Evolutionary conservation across 2,113 vertebrate species (phyloP), one percentile per base, ranked within the genome.

Genomic region (Cyanoderma ruficeps): DNA sequence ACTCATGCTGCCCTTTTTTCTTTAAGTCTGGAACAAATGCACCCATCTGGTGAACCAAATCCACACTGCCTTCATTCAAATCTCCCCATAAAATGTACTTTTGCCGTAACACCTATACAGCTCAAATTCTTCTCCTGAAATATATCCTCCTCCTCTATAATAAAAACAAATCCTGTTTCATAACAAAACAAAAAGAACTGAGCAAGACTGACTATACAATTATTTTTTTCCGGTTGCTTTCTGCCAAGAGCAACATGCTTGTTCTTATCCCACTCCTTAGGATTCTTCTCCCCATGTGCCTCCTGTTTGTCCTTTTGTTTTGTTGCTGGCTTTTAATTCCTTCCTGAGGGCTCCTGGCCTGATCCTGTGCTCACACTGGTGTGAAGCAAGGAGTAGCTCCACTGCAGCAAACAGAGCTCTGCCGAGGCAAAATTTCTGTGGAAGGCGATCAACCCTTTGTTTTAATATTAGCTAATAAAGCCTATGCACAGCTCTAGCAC

Each of bases 391-490:
- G 23, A 89, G 56, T 18, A 56, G 44, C 68, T 82, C 33, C 1
- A 4, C 83, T 79, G 60, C 60, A 83, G 80, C 9, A 17, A 77
- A 23, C 55, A 33, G 64, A 74, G 44, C 49, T 89, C 56, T 86
- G 74, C 69, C 74, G 57, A 86, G 89, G 69, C 42, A 2, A 71
- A 78, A 46, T 56, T 89, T 82, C 83, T 78, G 65, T 49, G 53
- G 77, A 91, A 92, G 59, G 41, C 37, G 0, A 81, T 65, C 63
- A 83, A 44, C 56, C 57, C 56, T 93, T 93, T 93, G 72, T 95
- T 95, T 94, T 93, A 86, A 86, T 89, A 81, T 93, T 94, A 90
- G 60, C 72, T 95, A 81, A 90, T 96, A 92, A 92, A 93, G 76
- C 57, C 68, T 41, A 39, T 87, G 86, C 56, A 15, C 79, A 44